Base-by-base conservation (phyloP, 2,888 invertebrate species). In the Beris chalybata region DNA sequence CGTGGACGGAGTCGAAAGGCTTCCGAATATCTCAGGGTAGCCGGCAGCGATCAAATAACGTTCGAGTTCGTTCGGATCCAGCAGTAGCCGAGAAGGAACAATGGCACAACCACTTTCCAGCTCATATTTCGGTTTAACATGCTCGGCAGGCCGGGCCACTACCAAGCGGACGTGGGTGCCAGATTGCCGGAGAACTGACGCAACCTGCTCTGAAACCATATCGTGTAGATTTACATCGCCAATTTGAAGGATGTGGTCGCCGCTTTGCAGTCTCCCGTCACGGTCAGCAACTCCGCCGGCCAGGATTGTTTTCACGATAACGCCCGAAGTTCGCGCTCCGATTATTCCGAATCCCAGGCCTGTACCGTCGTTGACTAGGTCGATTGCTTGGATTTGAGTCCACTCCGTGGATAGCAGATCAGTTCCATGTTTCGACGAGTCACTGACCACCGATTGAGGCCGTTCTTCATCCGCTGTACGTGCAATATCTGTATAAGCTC, bases 261-360 rank as follows among this genome's bases (percentile, higher is more conserved):
- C 98, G 76, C 97, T 96, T 76, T 93, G 93, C 58, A 99, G 85
- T 58, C 97, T 87, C n/a, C 95, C 95, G 83, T 99, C 97, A 73
- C 95, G 87, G 82, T 98, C 97, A 7, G 99, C 97, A 4, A 97
- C 96, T 64, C 98, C 98, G 5, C 97, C 98, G 0, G 97, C 95
- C 68, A 98, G 83, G 73, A 99, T 97, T 13, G 98, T 98, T 82
- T 99, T 99, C 12, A 99, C 97, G 70, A 99, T 97, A n/a, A 99
- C 98, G 5, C 99, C 98, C 72, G 97, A 97, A 72, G 95, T 95
- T 73, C 97, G 88, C 57, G 93, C 94, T 30, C 98, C 98, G 76
- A 99, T 97, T 75, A 99, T 99, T 69, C 96, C 99, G 83, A 99
- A 99, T 47, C 99, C 99, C 73, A 99, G 87, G 38, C 97, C 97